Evolutionary conservation across 2,888 invertebrate species (phyloP).

Genomic region (Tetranychus piercei): DNA sequence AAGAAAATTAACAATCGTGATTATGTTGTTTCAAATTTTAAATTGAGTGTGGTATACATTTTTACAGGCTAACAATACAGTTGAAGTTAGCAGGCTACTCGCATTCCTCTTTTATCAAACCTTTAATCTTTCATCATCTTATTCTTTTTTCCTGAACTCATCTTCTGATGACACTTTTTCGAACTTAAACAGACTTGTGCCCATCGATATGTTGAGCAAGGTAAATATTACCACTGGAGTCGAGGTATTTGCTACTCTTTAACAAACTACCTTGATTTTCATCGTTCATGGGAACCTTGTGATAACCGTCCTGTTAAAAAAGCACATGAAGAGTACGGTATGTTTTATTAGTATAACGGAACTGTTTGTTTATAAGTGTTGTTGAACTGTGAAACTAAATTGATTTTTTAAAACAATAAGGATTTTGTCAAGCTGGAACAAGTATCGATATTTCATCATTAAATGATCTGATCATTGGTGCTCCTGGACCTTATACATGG

Average conservation of each 20-base stretch:
- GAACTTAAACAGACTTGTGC: constrained; percentile 50
- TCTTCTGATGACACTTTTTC: no score
- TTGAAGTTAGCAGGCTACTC: no score
- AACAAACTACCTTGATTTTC: constrained; percentile 51
- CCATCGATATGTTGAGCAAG: constrained; percentile 42
- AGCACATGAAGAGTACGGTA: constrained; percentile 69
- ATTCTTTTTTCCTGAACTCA: no score
- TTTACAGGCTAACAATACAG: no score
- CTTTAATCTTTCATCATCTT: no score
- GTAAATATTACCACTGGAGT: constrained; percentile 47
- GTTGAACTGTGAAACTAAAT: no score
- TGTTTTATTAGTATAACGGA: neutral
- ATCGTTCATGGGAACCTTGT: constrained; percentile 63
- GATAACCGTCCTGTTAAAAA: constrained; percentile 45
- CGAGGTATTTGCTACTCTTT: constrained; percentile 76
- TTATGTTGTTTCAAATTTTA: no score
- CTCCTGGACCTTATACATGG: constrained; percentile 84
- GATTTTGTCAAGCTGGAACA: constrained; percentile 76
- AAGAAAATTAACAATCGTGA: no score
- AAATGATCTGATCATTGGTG: constrained; percentile 64
- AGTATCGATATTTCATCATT: constrained; percentile 56
- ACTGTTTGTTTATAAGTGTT: no score
- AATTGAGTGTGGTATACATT: no score
- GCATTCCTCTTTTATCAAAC: no score
- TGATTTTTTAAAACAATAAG: neutral